Percentiles rank a stretch among this genome's conserved stretches.
phyloP scores from a whole-genome alignment of 2,113 vertebrate species.

The Larimichthys polyactis region DNA sequence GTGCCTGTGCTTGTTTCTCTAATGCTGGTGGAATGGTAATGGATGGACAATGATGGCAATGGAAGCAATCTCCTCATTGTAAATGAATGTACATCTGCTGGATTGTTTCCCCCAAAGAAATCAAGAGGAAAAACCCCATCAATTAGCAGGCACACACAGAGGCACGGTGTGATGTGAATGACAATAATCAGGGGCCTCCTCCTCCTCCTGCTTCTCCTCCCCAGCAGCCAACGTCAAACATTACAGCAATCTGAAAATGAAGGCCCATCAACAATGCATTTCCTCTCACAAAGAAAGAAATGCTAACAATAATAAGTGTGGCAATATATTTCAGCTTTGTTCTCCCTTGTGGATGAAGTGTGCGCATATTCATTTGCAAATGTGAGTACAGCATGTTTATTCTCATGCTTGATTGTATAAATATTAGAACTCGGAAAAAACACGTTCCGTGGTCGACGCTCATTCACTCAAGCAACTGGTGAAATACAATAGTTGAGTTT shows the following conservation, averaged over 20 bases:
- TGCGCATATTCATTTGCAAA: constrained; percentile 28
- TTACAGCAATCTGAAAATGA: constrained; percentile 46
- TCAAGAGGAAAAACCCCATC: constrained; percentile 71
- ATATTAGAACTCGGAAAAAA: constrained; percentile 33
- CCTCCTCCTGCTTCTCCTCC: constrained; percentile 19
- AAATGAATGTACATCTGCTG: constrained; percentile 78
- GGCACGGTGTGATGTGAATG: constrained; percentile 72
- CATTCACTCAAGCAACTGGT: not conserved
- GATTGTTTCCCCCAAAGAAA: constrained; percentile 79
- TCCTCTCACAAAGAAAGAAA: constrained; percentile 25
- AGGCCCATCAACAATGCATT: constrained; percentile 35
- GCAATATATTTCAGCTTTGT: constrained; percentile 30
- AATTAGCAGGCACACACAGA: constrained; percentile 69
- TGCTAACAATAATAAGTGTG: constrained; percentile 31
- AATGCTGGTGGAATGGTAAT: constrained; percentile 55
- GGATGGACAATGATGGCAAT: constrained; percentile 69
- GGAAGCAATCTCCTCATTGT: constrained; percentile 74
- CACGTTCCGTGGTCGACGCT: constrained; percentile 8
- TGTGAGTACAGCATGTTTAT: constrained; percentile 14
- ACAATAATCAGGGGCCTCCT: constrained; percentile 67
- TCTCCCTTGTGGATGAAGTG: constrained; percentile 26
- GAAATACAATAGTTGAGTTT: constrained; percentile 30
- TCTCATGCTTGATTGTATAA: constrained; percentile 23
- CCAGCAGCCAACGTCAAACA: constrained; percentile 43
- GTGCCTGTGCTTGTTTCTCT: constrained; percentile 28